phyloP scores from a whole-genome alignment of 2,797 vertebrate species.

The Malacoraja senta region DNA sequence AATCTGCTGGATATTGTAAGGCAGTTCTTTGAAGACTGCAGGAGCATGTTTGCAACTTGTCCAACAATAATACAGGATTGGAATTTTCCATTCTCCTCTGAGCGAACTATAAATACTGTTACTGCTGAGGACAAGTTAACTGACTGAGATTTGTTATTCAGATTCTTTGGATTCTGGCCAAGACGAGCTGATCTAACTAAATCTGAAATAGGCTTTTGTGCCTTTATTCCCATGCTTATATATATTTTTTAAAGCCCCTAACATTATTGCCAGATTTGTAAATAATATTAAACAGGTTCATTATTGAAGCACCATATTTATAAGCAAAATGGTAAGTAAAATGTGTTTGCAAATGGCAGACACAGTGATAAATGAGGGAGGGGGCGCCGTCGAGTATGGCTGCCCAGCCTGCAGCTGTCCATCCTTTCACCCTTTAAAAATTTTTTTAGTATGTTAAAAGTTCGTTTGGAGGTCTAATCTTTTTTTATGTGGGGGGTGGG shows the following conservation, averaged over 20 bases:
- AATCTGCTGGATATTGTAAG: conserved; percentile 25
- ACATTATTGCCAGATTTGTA: not conserved
- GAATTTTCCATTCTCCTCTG: conserved; percentile 31
- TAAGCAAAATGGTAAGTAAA: not conserved
- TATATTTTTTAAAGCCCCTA: not conserved
- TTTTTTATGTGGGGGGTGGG: too few relatives aligned
- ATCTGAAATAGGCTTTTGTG: not conserved
- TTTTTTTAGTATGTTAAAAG: too few relatives aligned
- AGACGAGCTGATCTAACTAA: not conserved
- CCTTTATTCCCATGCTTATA: not conserved
- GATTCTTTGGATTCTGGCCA: not conserved
- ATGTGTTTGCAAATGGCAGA: not conserved
- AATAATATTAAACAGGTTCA: not conserved
- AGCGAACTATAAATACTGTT: not conserved
- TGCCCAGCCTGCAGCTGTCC: too few relatives aligned
- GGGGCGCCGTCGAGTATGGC: too few relatives aligned
- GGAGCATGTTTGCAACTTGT: not conserved
- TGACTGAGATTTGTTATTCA: conserved; percentile 8
- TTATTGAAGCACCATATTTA: not conserved
- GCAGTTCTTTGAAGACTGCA: conserved; percentile 20
- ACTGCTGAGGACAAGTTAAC: not conserved
- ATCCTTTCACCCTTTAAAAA: too few relatives aligned
- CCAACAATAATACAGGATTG: conserved; percentile 23
- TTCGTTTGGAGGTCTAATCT: too few relatives aligned
- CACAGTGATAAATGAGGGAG: not conserved